Conservation (phyloP, 2,113 vertebrate species). For the Ptilorrhoa leucosticta region DNA sequence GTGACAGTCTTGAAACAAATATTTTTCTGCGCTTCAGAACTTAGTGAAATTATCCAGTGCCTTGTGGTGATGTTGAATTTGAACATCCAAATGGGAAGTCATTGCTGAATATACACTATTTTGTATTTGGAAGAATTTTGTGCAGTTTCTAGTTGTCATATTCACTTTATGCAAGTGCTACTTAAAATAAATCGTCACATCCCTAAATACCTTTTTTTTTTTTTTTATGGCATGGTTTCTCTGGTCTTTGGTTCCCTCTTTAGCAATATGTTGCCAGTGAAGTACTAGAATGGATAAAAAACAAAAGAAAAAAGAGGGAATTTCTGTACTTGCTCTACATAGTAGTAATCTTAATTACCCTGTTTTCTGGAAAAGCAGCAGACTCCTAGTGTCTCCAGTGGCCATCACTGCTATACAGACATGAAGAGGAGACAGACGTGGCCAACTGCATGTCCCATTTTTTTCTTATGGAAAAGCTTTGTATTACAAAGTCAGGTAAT, state of each 20-base stretch:
- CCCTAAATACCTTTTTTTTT: neutral
- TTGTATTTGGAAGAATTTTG: neutral
- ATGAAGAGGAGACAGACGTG: neutral
- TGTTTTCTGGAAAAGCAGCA: neutral
- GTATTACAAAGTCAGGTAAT: neutral
- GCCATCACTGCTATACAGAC: accelerated
- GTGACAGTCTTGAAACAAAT: neutral
- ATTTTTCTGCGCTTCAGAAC: neutral
- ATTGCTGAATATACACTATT: neutral
- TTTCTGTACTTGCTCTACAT: neutral
- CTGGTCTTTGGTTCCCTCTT: neutral
- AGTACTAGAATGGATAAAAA: neutral
- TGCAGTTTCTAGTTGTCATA: neutral
- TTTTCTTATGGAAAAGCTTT: neutral
- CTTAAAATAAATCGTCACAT: neutral
- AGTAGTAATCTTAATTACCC: neutral
- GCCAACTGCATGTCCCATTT: neutral
- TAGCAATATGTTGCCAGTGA: neutral
- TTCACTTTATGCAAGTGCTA: neutral
- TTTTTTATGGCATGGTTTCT: neutral
- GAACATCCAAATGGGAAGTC: neutral
- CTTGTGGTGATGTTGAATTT: neutral
- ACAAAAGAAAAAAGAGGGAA: neutral
- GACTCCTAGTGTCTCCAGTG: neutral
- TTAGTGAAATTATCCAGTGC: neutral